Base-by-base conservation (phyloP, 2,113 vertebrate species). In the Otocyon megalotis region DNA sequence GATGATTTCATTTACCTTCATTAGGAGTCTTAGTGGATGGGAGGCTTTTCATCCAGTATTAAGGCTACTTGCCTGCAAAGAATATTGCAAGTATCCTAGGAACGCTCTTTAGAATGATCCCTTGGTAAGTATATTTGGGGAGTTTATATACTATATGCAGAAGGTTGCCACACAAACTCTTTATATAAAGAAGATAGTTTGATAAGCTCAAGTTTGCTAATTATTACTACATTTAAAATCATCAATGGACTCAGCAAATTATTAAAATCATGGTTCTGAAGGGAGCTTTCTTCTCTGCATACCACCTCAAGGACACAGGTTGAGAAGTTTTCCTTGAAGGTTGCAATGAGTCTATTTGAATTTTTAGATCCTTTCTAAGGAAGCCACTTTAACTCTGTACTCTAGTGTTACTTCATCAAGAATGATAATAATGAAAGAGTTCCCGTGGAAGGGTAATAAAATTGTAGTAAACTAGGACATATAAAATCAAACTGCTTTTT, bases 11-110 rank as follows among this genome's bases (percentile, higher is more conserved):
- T 94, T 97, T 97, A 91, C 85, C 72, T 88, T 82, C 24, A 37
- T 97, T 97, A 93, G 85, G 72, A 98, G 96, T 91, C 97, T 98
- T 97, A 98, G 28, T n/a, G 54, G 74, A 92, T 97, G 97, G 97
- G 96, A 97, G 37, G 81, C 30, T 96, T 98, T 94, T 98, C 96
- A 83, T 97, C 91, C 71, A 97, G 74, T 77, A 91, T 97, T 96
- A 97, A 85, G 71, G 30, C 77, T 95, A 91, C 92, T 98, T 98
- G 76, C 54, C 93, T 92, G 63, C 94, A 93, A 56, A 56, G 16
- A 91, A 32, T 63, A 77, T 58, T 91, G 19, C 6, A 98, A 77
- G 98, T 98, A 97, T 94, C n/a, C 58, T 92, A 90, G 82, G 48
- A 97, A 37, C 0, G 0, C 63, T 43, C 43, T 43, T 43, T 43